phyloP scores from a whole-genome alignment of 2,797 vertebrate species.

The Petrocephalus schoutedeni region DNA sequence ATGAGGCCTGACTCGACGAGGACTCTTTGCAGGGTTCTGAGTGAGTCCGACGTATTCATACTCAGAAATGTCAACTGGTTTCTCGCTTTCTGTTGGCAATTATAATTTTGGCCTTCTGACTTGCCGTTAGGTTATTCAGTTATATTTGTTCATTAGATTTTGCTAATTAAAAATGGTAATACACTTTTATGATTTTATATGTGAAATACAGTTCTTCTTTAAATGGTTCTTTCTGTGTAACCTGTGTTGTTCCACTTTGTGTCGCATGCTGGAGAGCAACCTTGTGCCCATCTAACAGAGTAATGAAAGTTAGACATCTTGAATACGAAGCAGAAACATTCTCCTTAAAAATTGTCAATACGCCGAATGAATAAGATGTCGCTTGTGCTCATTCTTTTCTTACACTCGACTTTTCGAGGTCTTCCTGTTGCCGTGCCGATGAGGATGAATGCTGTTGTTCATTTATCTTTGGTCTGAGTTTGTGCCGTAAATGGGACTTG shows the following conservation, averaged over 20 bases:
- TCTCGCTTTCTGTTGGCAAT: constrained; percentile 38
- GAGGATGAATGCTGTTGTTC: neutral
- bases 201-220: constrained; percentile 9
- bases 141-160: constrained; percentile 34
- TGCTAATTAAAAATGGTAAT: constrained; percentile 4
- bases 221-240: neutral
- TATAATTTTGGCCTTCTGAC: constrained; percentile 35
- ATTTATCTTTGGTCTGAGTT: neutral
- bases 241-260: neutral
- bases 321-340: neutral
- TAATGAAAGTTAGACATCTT: neutral
- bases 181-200: neutral
- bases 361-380: neutral
- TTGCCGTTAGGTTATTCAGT: constrained; percentile 32
- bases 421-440: neutral
- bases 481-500: neutral
- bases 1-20: constrained; percentile 36
- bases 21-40: neutral
- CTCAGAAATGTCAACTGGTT: constrained; percentile 54
- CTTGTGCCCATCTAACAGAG: neutral
- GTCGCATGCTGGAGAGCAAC: neutral
- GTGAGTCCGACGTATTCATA: constrained; percentile 41
- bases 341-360: neutral
- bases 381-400: neutral
- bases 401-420: neutral